Evolutionary conservation across 2,888 invertebrate genomes (phyloP).

Genomic region (Thysanoteuthis rhombus): DNA sequence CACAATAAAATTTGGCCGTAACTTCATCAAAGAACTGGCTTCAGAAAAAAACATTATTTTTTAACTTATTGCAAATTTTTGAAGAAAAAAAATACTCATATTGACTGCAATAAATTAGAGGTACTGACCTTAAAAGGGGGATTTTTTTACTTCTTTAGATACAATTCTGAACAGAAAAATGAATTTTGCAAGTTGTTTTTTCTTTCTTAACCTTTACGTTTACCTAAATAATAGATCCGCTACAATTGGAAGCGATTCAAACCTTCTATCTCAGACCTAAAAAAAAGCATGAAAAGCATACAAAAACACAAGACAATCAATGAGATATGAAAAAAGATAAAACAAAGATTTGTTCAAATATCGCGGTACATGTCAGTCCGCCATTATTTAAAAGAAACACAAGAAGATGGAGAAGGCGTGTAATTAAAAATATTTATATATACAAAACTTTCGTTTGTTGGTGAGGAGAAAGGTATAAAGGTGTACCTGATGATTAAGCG

Average conservation of each 20-base stretch:
- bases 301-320: not conserved
- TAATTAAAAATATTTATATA: not conserved
- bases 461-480: not conserved
- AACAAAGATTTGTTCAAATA: not conserved
- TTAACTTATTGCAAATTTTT: too few species aligned
- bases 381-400: not conserved
- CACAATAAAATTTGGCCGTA: too few species aligned
- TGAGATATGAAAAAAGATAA: not conserved
- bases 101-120: too few species aligned
- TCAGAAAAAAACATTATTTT: too few species aligned
- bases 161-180: too few species aligned
- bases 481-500: slow-evolving; percentile 22
- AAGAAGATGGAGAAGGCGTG: not conserved
- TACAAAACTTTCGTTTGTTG: not conserved
- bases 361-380: not conserved
- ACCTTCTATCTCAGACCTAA: not conserved
- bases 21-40: too few species aligned
- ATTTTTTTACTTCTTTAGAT: too few species aligned
- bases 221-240: not conserved
- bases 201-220: not conserved
- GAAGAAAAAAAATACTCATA: too few species aligned
- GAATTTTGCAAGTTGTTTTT: too few species aligned
- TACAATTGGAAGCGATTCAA: not conserved
- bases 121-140: too few species aligned
- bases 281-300: not conserved